Base-by-base conservation (phyloP, 2,888 invertebrate species). In the Callyntrura guangdongensis region DNA sequence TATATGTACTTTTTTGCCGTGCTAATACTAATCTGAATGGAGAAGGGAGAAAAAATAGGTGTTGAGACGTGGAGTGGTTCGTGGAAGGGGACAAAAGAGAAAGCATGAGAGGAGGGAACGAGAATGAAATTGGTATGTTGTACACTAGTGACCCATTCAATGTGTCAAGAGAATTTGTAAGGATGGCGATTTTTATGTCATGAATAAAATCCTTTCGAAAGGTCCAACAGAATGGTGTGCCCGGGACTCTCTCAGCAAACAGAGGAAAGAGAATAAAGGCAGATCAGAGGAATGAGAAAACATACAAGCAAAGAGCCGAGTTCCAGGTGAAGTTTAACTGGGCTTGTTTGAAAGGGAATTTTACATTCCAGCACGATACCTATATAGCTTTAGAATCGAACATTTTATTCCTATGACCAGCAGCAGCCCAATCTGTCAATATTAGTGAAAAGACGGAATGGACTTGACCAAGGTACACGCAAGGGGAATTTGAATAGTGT, bases 131-230 rank as follows among this genome's bases (percentile, higher is more conserved):
- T 83, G 77, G 84, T 91, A 81, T 91, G 87, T 91, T 87, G 86
- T 91, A 87, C 91, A 87, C 83, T 74, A 87, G 91, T 91, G 91
- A 91, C 87, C 87, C 91, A 91, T 91, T 84, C 84, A 77, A 61
- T 45, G 61, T 81, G 81, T 61, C 81, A 81, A 81, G 81, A 81
- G 61, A 81, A 81, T 81, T 69, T 82, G 87, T 87, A 69, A 82
- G 69, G 69, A 81, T 27, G 82, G 69, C 79, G 87, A 87, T 82
- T 87, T 87, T 81, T 81, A 61, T 81, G 59, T 64, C 82, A 81
- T 82, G 81, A 69, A 87, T 87, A 87, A 82, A 87, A 82, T 87
- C 81, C 61, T 59, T 81, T 81, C 36, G 81, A 61, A 17, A 61
- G 45, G 27, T 79, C 27, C 56, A 17, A 14, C 17, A 9, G 22